Conservation (phyloP, 2,113 vertebrate genomes). For the Lasiurus borealis region DNA sequence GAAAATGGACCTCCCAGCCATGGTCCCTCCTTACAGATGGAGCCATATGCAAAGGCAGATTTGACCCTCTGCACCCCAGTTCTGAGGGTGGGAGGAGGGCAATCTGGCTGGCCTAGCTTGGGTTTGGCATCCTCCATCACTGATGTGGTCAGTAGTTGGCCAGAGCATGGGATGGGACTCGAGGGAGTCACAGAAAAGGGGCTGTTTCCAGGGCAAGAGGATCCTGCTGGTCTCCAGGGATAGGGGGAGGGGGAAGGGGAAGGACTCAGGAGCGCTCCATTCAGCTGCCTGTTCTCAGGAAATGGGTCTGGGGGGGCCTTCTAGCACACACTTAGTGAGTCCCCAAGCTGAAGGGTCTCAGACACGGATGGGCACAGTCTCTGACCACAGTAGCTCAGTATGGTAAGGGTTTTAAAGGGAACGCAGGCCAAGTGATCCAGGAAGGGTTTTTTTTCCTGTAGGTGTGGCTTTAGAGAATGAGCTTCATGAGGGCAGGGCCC, state of each 20-base stretch:
- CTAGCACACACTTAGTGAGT: background rate
- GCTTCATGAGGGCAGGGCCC: background rate
- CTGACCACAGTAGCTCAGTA: background rate
- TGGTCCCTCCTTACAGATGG: background rate
- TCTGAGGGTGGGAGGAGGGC: background rate
- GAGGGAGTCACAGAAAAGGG: background rate
- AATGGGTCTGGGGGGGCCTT: background rate
- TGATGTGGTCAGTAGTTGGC: background rate
- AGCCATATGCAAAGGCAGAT: background rate
- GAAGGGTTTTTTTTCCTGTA: background rate
- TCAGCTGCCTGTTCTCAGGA: background rate
- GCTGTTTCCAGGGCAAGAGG: background rate
- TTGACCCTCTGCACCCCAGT: background rate
- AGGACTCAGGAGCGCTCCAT: background rate
- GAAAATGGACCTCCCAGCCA: background rate
- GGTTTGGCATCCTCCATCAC: background rate
- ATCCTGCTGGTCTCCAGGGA: background rate
- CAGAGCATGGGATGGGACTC: background rate
- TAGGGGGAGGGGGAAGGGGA: accelerated
- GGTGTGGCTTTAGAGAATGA: background rate
- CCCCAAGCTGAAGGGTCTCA: background rate
- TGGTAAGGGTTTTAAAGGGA: background rate
- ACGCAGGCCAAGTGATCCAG: background rate
- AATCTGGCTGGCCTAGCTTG: background rate
- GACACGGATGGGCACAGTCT: background rate